Evolutionary conservation across 92 coral and sea anemone species (phyloP).

Genomic region (Umimayanthus kanabou): DNA sequence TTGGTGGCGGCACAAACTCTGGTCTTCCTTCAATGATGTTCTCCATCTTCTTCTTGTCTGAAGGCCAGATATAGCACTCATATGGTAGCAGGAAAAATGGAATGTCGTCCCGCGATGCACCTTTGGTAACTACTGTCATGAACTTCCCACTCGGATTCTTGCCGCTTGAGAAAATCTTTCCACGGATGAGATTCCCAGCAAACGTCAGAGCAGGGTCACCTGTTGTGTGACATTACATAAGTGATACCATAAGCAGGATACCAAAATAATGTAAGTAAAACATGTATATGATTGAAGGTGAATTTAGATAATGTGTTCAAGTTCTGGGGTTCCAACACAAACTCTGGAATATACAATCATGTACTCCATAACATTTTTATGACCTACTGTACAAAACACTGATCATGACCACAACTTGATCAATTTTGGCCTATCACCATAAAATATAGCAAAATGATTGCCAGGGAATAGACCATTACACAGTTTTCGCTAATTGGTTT

Average conservation of each 20-base stretch:
- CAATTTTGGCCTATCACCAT: too few relatives aligned
- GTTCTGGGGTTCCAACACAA: too few relatives aligned
- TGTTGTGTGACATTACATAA: neutral
- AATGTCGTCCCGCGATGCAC: constrained; percentile 20
- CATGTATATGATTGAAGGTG: too few relatives aligned
- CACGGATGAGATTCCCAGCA: constrained; percentile 40
- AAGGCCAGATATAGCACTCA: constrained; percentile 27
- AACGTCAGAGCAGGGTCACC: constrained; percentile 3
- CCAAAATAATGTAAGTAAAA: too few relatives aligned
- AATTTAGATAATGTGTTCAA: neutral
- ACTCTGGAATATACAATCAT: too few relatives aligned
- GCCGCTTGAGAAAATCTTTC: constrained; percentile 21
- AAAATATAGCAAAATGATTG: too few relatives aligned
- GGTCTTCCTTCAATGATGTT: constrained; percentile 38
- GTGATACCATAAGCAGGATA: neutral
- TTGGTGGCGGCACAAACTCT: constrained; percentile 29
- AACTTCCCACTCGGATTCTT: constrained; percentile 32
- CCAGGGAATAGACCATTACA: too few relatives aligned
- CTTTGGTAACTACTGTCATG: constrained; percentile 29
- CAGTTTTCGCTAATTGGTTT: too few relatives aligned
- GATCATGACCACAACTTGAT: too few relatives aligned
- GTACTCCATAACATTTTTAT: too few relatives aligned
- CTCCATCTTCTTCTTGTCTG: constrained; percentile 37
- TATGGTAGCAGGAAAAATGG: constrained; percentile 30
- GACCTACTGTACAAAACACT: too few relatives aligned